Percentiles rank a stretch among this genome's conserved stretches.
Evolutionary conservation across 1,140 invertebrate species (phyloP).

Genomic region (Brachionus calyciflorus): DNA sequence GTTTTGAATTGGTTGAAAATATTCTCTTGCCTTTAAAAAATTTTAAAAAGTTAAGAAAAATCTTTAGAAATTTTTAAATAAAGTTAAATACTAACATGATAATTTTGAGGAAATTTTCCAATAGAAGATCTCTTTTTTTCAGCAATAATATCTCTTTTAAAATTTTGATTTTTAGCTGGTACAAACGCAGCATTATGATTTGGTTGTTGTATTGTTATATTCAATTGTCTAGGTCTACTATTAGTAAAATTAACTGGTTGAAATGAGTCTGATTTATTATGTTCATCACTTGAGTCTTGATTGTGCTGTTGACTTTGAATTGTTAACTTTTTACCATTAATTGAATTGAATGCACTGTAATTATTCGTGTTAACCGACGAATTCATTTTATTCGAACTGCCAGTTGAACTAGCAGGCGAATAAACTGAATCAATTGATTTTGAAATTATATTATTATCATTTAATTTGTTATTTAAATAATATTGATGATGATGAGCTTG

Average conservation of each 20-base stretch:
- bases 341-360: slow-evolving; percentile 34
- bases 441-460: slow-evolving; percentile 18
- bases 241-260: slow-evolving; percentile 34
- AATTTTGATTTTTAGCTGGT: slow-evolving; percentile 4
- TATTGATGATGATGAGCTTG: slow-evolving; percentile 37
- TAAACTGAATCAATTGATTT: slow-evolving; percentile 34
- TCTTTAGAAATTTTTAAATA: no score
- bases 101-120: slow-evolving; percentile 39
- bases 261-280: neutral
- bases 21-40: slow-evolving; percentile 21
- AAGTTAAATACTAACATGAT: neutral
- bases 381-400: slow-evolving; percentile 16
- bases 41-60: no score
- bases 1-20: slow-evolving; percentile 19
- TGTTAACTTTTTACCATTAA: slow-evolving; percentile 16
- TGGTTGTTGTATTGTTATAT: slow-evolving; percentile 3
- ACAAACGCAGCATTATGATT: neutral
- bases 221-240: slow-evolving; percentile 17
- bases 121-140: slow-evolving; percentile 43
- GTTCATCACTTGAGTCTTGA: neutral
- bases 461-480: slow-evolving; percentile 1
- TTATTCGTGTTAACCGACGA: neutral
- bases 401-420: slow-evolving; percentile 14
- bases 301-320: slow-evolving; percentile 8
- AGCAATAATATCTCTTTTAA: neutral